phyloP scores from a whole-genome alignment of 2,888 invertebrate species.

The Emmelina monodactyla region DNA sequence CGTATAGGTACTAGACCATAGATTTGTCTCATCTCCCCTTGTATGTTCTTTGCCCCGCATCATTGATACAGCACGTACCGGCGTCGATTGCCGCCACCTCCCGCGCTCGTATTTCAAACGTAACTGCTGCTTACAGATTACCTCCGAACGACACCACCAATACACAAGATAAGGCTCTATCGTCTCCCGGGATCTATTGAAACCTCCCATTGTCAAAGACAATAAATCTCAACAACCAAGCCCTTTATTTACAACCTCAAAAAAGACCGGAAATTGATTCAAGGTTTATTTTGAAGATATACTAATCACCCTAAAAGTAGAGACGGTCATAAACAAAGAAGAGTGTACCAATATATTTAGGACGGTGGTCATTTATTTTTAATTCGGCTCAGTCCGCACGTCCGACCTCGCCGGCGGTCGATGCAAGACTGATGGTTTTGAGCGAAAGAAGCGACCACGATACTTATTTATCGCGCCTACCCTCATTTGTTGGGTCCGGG shows the following conservation, averaged over 20 bases:
- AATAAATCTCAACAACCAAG: too few relatives aligned
- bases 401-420: conserved; percentile 39
- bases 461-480: conserved; percentile 56
- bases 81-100: conserved; percentile 38
- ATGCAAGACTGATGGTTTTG: conserved; percentile 45
- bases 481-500: conserved; percentile 53
- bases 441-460: conserved; percentile 37
- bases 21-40: conserved; percentile 12
- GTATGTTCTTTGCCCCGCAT: conserved; percentile 25
- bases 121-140: conserved; percentile 48
- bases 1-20: too few relatives aligned
- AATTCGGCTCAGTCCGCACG: conserved; percentile 41
- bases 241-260: too few relatives aligned
- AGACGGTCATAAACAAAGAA: conserved; percentile 39
- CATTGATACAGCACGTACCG: conserved; percentile 23
- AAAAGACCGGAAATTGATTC: too few relatives aligned
- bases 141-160: too few relatives aligned
- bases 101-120: conserved; percentile 43
- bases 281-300: conserved; percentile 24
- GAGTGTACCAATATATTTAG: conserved; percentile 41
- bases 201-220: too few relatives aligned
- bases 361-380: conserved; percentile 46
- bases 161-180: too few relatives aligned
- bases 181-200: too few relatives aligned
- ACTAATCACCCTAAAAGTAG: conserved; percentile 43